These are phyloP conservation scores for Numida meleagris DNA, from an alignment of 2,113 vertebrate genomes.

Conservation along the genomic window DNA sequence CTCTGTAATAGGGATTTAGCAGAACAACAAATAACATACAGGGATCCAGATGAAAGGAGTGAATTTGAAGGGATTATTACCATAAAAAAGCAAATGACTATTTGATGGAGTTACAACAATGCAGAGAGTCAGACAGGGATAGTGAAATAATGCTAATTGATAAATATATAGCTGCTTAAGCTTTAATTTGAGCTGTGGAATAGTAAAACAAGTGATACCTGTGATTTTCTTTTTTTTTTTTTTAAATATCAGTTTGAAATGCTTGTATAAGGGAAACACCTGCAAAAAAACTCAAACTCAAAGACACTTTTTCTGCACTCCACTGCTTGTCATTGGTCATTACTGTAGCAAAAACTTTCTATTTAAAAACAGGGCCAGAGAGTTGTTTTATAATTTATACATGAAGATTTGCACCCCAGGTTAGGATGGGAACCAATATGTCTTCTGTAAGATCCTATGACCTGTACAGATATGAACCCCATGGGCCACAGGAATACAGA, in stretches of 20 bases:
- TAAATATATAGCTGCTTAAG: conserved; percentile 71
- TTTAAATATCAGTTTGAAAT: conserved; percentile 16
- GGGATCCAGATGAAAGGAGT: conserved; percentile 79
- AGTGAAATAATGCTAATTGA: conserved; percentile 78
- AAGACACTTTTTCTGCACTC: not conserved
- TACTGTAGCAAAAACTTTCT: not conserved
- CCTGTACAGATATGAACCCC: not conserved
- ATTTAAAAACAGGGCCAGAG: not conserved
- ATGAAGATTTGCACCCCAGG: not conserved
- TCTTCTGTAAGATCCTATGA: not conserved
- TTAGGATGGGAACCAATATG: not conserved
- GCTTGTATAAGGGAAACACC: not conserved
- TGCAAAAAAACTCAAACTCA: not conserved
- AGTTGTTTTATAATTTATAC: not conserved
- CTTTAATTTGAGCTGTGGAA: conserved; percentile 66
- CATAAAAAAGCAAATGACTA: conserved; percentile 80
- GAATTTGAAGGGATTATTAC: conserved; percentile 80
- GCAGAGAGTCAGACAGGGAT: conserved; percentile 64
- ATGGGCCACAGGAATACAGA: not conserved
- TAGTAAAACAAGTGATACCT: conserved; percentile 62
- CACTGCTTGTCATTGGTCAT: not conserved
- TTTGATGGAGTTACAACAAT: conserved; percentile 81
- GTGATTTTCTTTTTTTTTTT: conserved; percentile 32
- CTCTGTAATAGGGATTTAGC: conserved; percentile 79
- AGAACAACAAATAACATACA: conserved; percentile 78